Evolutionary conservation across 2,797 vertebrate genomes (phyloP).

Genomic region (Luscinia luscinia): DNA sequence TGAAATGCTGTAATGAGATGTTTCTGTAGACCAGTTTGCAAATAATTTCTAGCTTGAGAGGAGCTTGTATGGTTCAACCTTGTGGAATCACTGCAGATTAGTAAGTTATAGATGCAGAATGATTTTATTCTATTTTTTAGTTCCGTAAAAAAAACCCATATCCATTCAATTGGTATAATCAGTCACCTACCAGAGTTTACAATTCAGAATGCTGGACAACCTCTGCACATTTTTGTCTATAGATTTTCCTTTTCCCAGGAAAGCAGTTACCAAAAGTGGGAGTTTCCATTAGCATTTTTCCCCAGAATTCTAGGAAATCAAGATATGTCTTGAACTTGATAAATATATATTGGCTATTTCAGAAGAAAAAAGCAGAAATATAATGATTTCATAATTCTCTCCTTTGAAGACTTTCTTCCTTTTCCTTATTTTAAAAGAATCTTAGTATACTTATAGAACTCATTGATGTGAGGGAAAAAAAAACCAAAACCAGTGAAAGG

Average conservation of each 20-base stretch:
- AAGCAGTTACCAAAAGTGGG: neutral
- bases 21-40: neutral
- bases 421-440: neutral
- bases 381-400: neutral
- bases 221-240: neutral
- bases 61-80: neutral
- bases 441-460: neutral
- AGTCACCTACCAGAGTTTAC: neutral
- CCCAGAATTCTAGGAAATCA: neutral
- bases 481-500: neutral
- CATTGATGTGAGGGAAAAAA: neutral
- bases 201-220: neutral
- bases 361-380: neutral
- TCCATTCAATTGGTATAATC: neutral
- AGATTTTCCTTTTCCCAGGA: neutral
- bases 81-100: neutral
- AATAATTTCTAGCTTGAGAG: neutral
- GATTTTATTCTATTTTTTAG: neutral
- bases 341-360: neutral
- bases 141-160: neutral
- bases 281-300: neutral
- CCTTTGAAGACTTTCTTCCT: neutral
- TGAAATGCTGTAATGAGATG: neutral
- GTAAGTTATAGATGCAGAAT: neutral
- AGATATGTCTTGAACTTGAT: neutral